Percentiles rank a stretch among this genome's conserved stretches.
Conservation (phyloP, 2,888 invertebrate genomes). For the Omphaloscelis lunosa region DNA sequence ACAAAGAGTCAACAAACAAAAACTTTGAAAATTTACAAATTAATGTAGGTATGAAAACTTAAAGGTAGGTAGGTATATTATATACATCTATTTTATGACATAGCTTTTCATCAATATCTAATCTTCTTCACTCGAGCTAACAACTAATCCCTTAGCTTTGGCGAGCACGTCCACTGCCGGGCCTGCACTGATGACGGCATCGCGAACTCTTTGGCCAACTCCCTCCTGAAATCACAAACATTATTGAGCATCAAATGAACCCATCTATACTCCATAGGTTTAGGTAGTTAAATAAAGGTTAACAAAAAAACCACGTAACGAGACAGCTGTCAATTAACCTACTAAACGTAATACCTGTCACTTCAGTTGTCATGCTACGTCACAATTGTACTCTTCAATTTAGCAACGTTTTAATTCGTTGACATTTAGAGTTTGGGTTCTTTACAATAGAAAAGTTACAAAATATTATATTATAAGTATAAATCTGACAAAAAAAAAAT, state of each 20-base stretch:
- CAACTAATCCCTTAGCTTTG: slow-evolving; percentile 57
- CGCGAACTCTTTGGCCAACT: slow-evolving; percentile 71
- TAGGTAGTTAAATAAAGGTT: too few relatives aligned
- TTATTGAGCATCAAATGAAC: background rate
- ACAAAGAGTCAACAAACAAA: background rate
- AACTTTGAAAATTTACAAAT: slow-evolving; percentile 3
- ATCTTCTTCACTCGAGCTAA: slow-evolving; percentile 24
- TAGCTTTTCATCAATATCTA: background rate
- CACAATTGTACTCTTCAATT: too few relatives aligned
- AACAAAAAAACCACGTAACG: too few relatives aligned
- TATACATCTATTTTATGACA: background rate
- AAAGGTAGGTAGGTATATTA: background rate
- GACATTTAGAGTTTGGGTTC: too few relatives aligned
- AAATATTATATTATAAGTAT: too few relatives aligned
- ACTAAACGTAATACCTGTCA: too few relatives aligned
- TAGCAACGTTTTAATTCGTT: too few relatives aligned
- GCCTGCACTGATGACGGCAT: slow-evolving; percentile 70
- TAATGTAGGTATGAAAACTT: background rate
- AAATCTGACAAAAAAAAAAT: too few relatives aligned
- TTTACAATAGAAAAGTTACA: too few relatives aligned
- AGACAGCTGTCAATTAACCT: too few relatives aligned
- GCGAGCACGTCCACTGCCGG: slow-evolving; percentile 69
- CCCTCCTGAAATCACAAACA: slow-evolving; percentile 67
- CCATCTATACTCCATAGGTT: background rate
- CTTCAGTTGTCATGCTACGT: too few relatives aligned